Evolutionary conservation across 2,113 vertebrate species (phyloP).

Genomic region (Synchiropus splendidus): DNA sequence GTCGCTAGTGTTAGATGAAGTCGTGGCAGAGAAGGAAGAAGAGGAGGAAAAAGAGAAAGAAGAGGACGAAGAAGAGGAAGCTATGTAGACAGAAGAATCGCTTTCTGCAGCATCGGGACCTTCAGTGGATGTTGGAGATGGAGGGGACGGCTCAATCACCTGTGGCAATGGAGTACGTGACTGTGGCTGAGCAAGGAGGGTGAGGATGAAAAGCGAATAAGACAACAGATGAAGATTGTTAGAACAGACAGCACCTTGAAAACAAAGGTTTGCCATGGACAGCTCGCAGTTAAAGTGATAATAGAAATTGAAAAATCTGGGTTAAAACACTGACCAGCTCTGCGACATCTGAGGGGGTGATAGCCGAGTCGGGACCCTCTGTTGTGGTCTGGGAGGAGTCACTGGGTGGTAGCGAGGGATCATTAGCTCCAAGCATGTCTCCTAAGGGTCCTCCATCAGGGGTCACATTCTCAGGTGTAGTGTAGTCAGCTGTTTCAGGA

Average conservation of each 20-base stretch:
- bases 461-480: conserved; percentile 43
- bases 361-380: conserved; percentile 92
- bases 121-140: conserved; percentile 60
- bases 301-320: too few species aligned
- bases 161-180: conserved; percentile 35
- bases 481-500: conserved; percentile 67
- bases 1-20: conserved; percentile 66
- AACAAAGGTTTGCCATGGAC: background rate
- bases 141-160: conserved; percentile 45
- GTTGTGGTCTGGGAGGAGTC: conserved; percentile 98
- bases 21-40: conserved; percentile 56
- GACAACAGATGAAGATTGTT: conserved; percentile 43
- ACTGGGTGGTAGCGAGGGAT: conserved; percentile 81
- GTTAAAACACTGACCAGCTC: conserved; percentile 86
- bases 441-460: conserved; percentile 44
- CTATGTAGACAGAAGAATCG: conserved; percentile 61
- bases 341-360: conserved; percentile 92
- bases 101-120: conserved; percentile 62
- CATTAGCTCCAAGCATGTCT: conserved; percentile 26
- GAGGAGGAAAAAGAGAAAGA: conserved; percentile 65
- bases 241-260: conserved; percentile 17
- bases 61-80: conserved; percentile 60
- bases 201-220: conserved; percentile 21
- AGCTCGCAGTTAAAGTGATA: too few species aligned
- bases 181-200: conserved; percentile 30